These are phyloP conservation scores for Apteryx owenii DNA, from an alignment of 2,113 vertebrate species.

Conservation along the genomic window DNA sequence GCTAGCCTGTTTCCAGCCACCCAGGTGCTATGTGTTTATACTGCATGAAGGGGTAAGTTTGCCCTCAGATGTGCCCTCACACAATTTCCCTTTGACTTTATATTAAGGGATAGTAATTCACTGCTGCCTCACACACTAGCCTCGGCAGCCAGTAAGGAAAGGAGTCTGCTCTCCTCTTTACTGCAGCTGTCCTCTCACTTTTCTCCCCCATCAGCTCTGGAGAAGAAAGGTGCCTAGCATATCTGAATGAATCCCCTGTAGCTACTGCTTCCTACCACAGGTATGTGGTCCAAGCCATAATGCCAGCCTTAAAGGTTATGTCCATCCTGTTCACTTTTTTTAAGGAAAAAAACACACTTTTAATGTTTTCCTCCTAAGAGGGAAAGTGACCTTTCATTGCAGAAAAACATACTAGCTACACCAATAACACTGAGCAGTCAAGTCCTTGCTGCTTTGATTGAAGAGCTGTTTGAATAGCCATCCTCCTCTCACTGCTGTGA, in stretches of 20 bases:
- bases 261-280: not conserved
- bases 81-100: conserved; percentile 1
- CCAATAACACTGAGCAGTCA: not conserved
- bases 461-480: not conserved
- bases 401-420: not conserved
- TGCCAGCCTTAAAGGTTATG: conserved; percentile 12
- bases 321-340: not conserved
- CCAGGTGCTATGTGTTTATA: not conserved
- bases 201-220: not conserved
- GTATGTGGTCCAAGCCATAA: not conserved
- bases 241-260: not conserved
- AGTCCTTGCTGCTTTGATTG: conserved; percentile 15
- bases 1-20: not conserved
- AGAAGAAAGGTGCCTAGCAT: not conserved
- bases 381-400: conserved; percentile 26
- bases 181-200: not conserved
- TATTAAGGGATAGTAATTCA: not conserved
- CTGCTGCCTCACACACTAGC: not conserved
- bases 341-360: not conserved
- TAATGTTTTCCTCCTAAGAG: not conserved
- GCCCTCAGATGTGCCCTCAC: not conserved
- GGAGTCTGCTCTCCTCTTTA: not conserved
- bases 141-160: not conserved
- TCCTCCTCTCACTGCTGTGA: not conserved
- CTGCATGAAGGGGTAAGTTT: not conserved